Base-by-base conservation (phyloP, 2,888 invertebrate species). In the Ypsolopha scabrella region DNA sequence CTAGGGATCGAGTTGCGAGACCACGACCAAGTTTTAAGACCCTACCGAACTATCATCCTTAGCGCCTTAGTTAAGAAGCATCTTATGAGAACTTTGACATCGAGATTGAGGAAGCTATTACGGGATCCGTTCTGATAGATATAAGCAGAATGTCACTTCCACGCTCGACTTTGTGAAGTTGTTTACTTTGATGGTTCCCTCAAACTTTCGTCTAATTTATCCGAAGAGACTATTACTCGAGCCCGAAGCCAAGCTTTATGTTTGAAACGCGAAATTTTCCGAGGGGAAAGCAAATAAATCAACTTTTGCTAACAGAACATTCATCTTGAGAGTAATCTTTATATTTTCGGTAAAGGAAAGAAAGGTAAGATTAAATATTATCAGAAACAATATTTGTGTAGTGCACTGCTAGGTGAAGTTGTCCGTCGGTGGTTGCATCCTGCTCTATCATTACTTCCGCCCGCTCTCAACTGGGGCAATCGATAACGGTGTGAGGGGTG, bases 381-480 rank as follows among this genome's bases (percentile, higher is more conserved):
- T 80, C 70, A 75, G 65, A 61, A 69, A 74, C 71, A 76, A 77
- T 79, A 78, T 80, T 82, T 80, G 77, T 77, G 67, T 75, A 75
- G 76, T 83, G 80, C 81, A 83, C 69, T 75, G 67, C 69, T 72
- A 72, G 64, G 70, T 70, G 60, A 73, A 74, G 77, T 76, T 74
- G 76, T 77, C 71, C 77, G 77, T 70, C 68, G 79, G 77, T 82
- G 75, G 80, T 82, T 81, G 85, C 85, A 83, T 85, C 85, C 76
- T 74, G 75, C 76, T 86, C 85, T 85, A 80, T 83, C 83, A 77
- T 80, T 80, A 75, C 78, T 83, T 82, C 80, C 85, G 80, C 78
- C 80, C 79, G 78, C 82, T 87, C 82, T 86, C 88, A 89, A 89
- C 88, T 89, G 88, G 89, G 89, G 87, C 89, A 88, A 89, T 89